phyloP scores from a whole-genome alignment of 2,888 invertebrate species.

The Helicoverpa assulta region DNA sequence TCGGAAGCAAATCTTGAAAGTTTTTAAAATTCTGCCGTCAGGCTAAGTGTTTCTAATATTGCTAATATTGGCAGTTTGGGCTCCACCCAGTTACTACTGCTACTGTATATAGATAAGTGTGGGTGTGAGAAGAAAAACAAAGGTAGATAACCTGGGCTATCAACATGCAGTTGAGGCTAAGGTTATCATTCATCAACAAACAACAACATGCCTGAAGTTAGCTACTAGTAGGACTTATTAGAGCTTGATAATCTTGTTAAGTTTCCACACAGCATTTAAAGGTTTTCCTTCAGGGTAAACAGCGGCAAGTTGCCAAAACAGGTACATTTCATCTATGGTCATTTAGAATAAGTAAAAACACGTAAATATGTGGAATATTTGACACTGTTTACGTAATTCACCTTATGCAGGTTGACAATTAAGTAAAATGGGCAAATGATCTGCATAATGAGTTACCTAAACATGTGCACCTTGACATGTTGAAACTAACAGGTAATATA shows the following conservation, averaged over 20 bases:
- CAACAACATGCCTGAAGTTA: slow-evolving; percentile 31
- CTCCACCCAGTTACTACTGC: neutral
- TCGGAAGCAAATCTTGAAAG: too few relatives aligned
- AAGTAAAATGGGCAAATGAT: slow-evolving; percentile 51
- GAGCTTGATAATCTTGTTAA: slow-evolving; percentile 58
- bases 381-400: slow-evolving; percentile 21
- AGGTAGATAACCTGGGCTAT: neutral
- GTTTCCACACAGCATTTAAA: slow-evolving; percentile 63
- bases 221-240: slow-evolving; percentile 42
- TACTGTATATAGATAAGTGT: neutral
- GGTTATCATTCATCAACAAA: slow-evolving; percentile 38
- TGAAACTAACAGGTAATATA: slow-evolving; percentile 7
- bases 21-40: too few relatives aligned
- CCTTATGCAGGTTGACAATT: slow-evolving; percentile 50
- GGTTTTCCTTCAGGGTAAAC: slow-evolving; percentile 68
- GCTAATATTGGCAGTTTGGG: too few relatives aligned
- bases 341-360: slow-evolving; percentile 22
- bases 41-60: too few relatives aligned
- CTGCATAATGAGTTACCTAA: slow-evolving; percentile 50
- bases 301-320: slow-evolving; percentile 59
- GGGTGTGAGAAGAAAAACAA: neutral
- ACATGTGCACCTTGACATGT: slow-evolving; percentile 63
- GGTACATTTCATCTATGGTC: slow-evolving; percentile 40
- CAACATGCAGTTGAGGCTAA: slow-evolving; percentile 10
- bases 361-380: slow-evolving; percentile 38